A percentile compares a stretch with the other conserved stretches of the same genome.
These are phyloP conservation scores for Plectus sambesii DNA, from an alignment of 1,140 invertebrate genomes.

Conservation along the genomic window DNA sequence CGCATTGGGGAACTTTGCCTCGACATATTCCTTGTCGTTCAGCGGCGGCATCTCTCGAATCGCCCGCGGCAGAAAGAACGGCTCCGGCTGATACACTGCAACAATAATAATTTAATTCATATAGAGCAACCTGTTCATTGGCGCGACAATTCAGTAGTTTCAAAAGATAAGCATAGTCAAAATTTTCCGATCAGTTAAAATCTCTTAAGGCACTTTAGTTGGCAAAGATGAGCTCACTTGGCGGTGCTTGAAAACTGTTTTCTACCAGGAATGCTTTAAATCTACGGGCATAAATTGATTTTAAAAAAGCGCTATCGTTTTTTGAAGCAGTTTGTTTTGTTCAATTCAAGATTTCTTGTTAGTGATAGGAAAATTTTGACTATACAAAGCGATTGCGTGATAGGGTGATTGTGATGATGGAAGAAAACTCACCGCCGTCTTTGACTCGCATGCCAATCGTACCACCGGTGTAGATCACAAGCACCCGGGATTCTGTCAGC, in stretches of 20 bases:
- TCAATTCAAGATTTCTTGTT: constrained; percentile 1
- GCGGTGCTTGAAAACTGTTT: not conserved
- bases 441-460: constrained; percentile 40
- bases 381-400: no score
- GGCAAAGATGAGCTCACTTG: not conserved
- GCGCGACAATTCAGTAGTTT: no score
- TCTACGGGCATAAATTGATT: constrained; percentile 9
- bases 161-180: constrained; percentile 11
- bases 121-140: no score
- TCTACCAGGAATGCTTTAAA: constrained; percentile 14
- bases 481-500: constrained; percentile 35
- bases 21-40: constrained; percentile 42
- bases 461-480: constrained; percentile 43
- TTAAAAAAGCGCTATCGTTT: not conserved
- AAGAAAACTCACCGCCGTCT: constrained; percentile 23
- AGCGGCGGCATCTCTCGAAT: constrained; percentile 41
- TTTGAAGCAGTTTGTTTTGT: not conserved
- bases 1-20: constrained; percentile 25
- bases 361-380: not conserved
- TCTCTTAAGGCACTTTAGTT: not conserved
- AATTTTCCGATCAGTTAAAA: not conserved
- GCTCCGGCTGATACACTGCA: constrained; percentile 39
- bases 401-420: not conserved
- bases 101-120: constrained; percentile 1
- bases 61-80: constrained; percentile 39